Conservation (phyloP, 2,113 vertebrate genomes). For the Ceyx melanurus region DNA sequence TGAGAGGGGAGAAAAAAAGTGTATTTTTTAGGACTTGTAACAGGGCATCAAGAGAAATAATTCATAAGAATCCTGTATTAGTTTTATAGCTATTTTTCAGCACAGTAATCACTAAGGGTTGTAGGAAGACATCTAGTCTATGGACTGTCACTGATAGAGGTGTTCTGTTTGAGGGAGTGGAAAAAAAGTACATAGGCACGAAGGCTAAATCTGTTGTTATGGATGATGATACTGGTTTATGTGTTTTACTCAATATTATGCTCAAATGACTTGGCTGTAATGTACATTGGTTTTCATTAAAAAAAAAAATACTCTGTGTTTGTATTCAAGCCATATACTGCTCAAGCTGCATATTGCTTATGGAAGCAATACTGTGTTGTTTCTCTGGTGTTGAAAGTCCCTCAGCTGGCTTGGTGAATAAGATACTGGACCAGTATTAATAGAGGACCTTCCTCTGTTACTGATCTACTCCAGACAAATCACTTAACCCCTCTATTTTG, state of each 20-base stretch:
- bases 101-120: background rate
- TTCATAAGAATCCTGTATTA: background rate
- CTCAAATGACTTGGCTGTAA: background rate
- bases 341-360: background rate
- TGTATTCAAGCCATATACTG: background rate
- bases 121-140: background rate
- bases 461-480: background rate
- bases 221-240: background rate
- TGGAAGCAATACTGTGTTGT: background rate
- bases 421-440: background rate
- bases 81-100: background rate
- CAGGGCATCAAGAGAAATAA: background rate
- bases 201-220: background rate
- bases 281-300: background rate
- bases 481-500: background rate
- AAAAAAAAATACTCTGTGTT: background rate
- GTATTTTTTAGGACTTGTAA: background rate
- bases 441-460: background rate
- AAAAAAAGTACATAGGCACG: background rate
- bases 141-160: background rate
- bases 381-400: background rate
- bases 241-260: background rate
- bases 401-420: background rate
- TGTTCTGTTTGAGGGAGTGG: background rate
- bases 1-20: fast-evolving